Evolutionary conservation across 2,888 invertebrate genomes (phyloP).

Genomic region (Melanostoma mellinum): DNA sequence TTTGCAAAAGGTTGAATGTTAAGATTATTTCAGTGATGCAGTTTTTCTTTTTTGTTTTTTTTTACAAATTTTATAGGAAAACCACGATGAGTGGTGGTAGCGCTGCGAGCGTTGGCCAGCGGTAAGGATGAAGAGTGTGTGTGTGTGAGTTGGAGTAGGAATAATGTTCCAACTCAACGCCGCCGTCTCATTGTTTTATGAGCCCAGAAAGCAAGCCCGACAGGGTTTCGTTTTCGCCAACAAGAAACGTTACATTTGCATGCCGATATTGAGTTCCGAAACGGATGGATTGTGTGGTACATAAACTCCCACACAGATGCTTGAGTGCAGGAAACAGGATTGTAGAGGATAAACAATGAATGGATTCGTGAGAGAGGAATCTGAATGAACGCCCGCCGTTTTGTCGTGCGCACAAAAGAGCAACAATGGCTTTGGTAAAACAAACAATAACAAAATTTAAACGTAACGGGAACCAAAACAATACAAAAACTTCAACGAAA

Average conservation of each 20-base stretch:
- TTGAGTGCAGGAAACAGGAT: constrained; percentile 38
- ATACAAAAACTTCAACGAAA: too few relatives aligned
- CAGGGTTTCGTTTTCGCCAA: constrained; percentile 15
- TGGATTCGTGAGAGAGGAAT: constrained; percentile 25
- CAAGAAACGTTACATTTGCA: constrained; percentile 18
- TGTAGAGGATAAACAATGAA: constrained; percentile 59
- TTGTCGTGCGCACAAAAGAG: background rate
- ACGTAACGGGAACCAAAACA: constrained; percentile 5
- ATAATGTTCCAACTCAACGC: background rate
- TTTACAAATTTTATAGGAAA: constrained; percentile 49
- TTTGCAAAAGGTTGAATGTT: constrained; percentile 63
- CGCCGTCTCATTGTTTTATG: constrained; percentile 36
- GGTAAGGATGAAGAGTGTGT: background rate
- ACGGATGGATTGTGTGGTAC: constrained; percentile 43
- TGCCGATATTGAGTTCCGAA: constrained; percentile 1
- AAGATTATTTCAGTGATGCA: constrained; percentile 61
- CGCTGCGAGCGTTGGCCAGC: constrained; percentile 16
- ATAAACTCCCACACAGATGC: constrained; percentile 47
- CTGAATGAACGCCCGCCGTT: background rate
- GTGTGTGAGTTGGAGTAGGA: background rate
- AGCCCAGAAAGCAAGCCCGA: background rate
- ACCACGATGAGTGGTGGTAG: constrained; percentile 27
- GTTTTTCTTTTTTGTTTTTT: background rate
- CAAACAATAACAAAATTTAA: constrained; percentile 26
- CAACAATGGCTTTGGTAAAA: background rate